Evolutionary conservation across 92 coral and sea anemone genomes (phyloP).

Genomic region (Porites lobata): DNA sequence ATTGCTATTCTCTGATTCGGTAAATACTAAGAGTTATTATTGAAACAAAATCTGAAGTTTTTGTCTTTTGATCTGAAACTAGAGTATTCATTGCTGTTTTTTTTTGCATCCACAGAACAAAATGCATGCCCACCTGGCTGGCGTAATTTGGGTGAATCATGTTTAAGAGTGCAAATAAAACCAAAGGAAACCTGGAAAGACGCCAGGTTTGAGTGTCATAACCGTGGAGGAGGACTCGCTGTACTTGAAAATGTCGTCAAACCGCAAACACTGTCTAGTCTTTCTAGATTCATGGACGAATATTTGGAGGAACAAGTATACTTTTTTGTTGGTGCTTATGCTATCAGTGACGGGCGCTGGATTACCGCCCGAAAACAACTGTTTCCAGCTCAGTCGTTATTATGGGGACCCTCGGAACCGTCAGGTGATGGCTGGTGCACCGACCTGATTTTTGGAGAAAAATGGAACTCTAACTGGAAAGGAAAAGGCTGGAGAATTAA

Average conservation of each 20-base stretch:
- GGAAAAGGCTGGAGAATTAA: constrained; percentile 76
- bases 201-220: constrained; percentile 13
- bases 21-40: no score
- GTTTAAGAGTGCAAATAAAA: neutral
- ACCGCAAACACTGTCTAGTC: neutral
- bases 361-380: neutral
- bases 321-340: constrained; percentile 3
- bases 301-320: neutral
- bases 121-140: constrained; percentile 45
- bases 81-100: neutral
- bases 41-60: no score
- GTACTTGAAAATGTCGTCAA: neutral
- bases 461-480: constrained; percentile 34
- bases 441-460: constrained; percentile 44
- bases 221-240: constrained; percentile 18
- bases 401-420: constrained; percentile 75
- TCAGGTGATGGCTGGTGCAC: constrained; percentile 76
- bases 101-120: constrained; percentile 4
- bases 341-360: constrained; percentile 18
- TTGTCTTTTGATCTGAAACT: no score
- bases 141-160: neutral
- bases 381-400: neutral
- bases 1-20: no score
- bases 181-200: constrained; percentile 5
- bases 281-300: neutral